phyloP scores from a whole-genome alignment of 2,113 vertebrate genomes.

The Leuciscus idus region DNA sequence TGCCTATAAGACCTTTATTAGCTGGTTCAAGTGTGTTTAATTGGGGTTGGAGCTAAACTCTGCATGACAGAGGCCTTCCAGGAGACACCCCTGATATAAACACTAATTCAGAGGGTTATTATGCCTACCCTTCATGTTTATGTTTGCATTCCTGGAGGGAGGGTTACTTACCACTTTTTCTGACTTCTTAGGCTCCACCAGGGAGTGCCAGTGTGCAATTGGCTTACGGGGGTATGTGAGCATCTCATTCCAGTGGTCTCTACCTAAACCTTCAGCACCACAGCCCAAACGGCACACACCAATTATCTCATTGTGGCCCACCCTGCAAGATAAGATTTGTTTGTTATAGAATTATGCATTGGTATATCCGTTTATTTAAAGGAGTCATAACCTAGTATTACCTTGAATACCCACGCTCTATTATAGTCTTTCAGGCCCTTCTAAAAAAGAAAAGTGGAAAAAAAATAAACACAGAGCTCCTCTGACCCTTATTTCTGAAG shows the following conservation, averaged over 20 bases:
- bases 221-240: constrained; percentile 95
- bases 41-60: no score
- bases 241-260: constrained; percentile 99
- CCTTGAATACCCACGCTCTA: no score
- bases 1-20: no score
- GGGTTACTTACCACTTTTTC: constrained; percentile 88
- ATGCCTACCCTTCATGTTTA: background rate
- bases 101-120: background rate
- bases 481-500: no score
- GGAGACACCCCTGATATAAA: background rate
- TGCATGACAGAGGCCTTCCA: no score
- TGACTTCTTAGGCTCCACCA: constrained; percentile 95
- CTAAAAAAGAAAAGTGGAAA: no score
- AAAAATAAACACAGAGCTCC: no score
- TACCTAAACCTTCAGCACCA: constrained; percentile 88
- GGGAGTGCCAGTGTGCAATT: constrained; percentile 95
- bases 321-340: constrained; percentile 74
- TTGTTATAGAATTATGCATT: background rate
- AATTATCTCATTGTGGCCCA: constrained; percentile 98
- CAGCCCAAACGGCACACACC: constrained; percentile 91
- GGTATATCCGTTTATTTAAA: background rate
- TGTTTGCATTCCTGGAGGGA: background rate
- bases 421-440: no score
- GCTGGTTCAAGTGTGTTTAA: no score
- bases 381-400: no score